phyloP scores from a whole-genome alignment of 2,797 vertebrate species.

The Paedocypris micromegethes region DNA sequence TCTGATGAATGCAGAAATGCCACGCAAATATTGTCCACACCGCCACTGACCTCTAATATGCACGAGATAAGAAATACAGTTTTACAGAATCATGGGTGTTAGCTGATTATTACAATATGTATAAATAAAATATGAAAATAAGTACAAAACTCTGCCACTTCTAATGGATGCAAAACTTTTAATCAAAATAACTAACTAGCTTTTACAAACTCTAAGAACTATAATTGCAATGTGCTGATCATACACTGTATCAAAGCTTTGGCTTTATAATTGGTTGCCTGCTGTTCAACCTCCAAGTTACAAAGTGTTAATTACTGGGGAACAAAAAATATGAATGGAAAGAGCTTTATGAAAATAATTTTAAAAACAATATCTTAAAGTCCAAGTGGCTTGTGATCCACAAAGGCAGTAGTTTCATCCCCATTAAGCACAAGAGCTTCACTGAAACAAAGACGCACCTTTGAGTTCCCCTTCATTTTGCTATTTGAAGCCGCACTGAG shows the following conservation, averaged over 20 bases:
- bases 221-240: constrained; percentile 29
- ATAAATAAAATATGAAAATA: neutral
- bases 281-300: constrained; percentile 10
- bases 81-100: too few species aligned
- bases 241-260: constrained; percentile 26
- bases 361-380: neutral
- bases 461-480: neutral
- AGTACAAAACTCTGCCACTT: constrained; percentile 3
- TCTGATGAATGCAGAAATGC: too few species aligned
- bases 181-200: constrained; percentile 26
- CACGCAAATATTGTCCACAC: too few species aligned
- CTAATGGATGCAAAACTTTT: constrained; percentile 14
- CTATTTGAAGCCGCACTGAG: too few species aligned
- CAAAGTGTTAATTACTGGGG: constrained; percentile 36
- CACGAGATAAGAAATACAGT: too few species aligned
- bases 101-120: neutral
- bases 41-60: too few species aligned
- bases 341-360: neutral
- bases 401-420: neutral
- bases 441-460: constrained; percentile 5
- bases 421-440: neutral
- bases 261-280: constrained; percentile 31
- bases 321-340: constrained; percentile 19
- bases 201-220: constrained; percentile 21
- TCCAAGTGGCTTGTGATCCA: too few species aligned